Conservation (phyloP, 2,113 vertebrate genomes). For the Ctenomys sociabilis region DNA sequence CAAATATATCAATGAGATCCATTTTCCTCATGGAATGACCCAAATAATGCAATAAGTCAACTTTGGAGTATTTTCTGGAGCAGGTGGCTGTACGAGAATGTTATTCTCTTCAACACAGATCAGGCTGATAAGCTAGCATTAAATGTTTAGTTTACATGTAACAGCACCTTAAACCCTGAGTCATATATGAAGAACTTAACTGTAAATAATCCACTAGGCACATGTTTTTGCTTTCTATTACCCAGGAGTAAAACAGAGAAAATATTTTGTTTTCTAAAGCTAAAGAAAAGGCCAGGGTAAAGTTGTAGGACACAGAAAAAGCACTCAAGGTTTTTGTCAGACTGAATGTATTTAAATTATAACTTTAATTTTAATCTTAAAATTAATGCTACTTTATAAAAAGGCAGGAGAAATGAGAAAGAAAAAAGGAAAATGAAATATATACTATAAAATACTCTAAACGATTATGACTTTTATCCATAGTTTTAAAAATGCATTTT, state of each 20-base stretch:
- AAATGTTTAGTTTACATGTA: not conserved
- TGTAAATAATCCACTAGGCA: conserved; percentile 9
- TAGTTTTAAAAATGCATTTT: not conserved
- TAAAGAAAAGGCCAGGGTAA: not conserved
- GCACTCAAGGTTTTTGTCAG: not conserved
- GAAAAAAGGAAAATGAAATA: not conserved
- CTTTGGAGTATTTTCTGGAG: not conserved
- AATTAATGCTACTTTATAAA: conserved; percentile 37
- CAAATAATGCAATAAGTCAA: not conserved
- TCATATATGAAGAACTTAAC: not conserved
- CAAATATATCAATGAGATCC: not conserved
- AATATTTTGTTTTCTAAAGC: conserved; percentile 49
- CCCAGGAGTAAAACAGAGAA: not conserved
- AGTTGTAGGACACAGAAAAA: not conserved
- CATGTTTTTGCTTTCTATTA: not conserved
- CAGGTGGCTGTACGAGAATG: not conserved
- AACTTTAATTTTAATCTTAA: conserved; percentile 35
- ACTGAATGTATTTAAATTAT: conserved; percentile 21
- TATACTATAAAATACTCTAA: not conserved
- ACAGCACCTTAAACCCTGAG: not conserved
- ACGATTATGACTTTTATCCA: conserved; percentile 26
- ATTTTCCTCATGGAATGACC: conserved; percentile 16
- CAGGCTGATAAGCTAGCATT: not conserved
- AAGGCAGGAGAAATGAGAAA: conserved; percentile 12
- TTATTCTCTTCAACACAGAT: not conserved